Evolutionary conservation across 2,888 invertebrate species (phyloP), one percentile per base, ranked within the genome.

Genomic region (Cosmia pyralina): DNA sequence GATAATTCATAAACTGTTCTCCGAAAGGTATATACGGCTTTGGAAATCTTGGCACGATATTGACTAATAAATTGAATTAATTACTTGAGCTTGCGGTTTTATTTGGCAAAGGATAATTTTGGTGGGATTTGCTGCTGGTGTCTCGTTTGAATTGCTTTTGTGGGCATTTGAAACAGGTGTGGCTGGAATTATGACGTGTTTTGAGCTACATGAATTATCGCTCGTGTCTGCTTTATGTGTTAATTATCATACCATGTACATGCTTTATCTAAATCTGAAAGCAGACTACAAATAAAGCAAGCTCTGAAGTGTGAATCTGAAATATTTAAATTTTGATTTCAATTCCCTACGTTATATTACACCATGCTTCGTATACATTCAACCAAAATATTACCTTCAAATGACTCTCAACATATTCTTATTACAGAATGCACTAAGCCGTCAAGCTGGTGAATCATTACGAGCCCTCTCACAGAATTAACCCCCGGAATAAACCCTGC

Each of bases 1-100:
- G 72, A 92, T 93, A 89, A 90, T 88, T 92, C 92, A 92, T 92
- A 89, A 82, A 89, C 83, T 71, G 77, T 85, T 85, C 85, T 82
- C 77, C 76, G 86, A 86, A 87, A 77, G 69, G 76, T 83, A 79
- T 78, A 83, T 83, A 74, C 77, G 74, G 77, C 65, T 79, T 74
- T 85, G 87, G 81, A 85, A 84, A 82, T 89, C 86, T 87, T 90
- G 89, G 88, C 90, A 87, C 86, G 79, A 77, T 85, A 85, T 85
- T 87, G 87, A 84, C 88, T 89, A 90, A 90, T 91, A 91, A 92
- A 91, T 90, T 88, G 87, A 86, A 91, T 91, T 91, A 92, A 92
- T 92, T 91, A 90, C 89, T 85, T 67, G 48, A 69, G 84, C 60
- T 79, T 81, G 82, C 53, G 80, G 82, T 82, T 85, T 83, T 86